These are phyloP conservation scores for Araneus ventricosus DNA, from an alignment of 1,140 invertebrate genomes.

Conservation along the genomic window DNA sequence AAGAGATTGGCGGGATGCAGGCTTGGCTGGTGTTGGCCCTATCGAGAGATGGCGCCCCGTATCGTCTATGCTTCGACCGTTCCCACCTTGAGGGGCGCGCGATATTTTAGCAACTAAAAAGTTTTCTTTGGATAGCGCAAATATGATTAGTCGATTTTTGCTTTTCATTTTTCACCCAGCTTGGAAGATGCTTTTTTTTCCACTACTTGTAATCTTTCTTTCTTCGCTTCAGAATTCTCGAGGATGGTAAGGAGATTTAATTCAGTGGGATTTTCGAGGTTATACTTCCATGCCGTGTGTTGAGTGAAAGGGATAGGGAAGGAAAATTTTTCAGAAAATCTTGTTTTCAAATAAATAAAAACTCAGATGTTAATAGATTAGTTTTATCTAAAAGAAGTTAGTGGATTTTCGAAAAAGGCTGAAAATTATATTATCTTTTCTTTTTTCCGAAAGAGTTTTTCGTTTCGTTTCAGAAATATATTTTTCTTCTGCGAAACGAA, in stretches of 20 bases:
- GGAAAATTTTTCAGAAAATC: too few species aligned
- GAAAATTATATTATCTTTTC: too few species aligned
- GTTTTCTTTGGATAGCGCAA: conserved; percentile 55
- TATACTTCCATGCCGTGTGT: background rate
- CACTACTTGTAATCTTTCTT: background rate
- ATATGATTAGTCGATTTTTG: conserved; percentile 68
- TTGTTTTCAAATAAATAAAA: too few species aligned
- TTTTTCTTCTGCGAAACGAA: too few species aligned
- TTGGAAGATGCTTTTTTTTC: background rate
- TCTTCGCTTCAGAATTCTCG: background rate
- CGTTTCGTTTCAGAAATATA: too few species aligned
- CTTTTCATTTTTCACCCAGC: conserved; percentile 37
- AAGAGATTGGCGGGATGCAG: conserved; percentile 41
- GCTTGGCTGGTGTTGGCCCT: background rate
- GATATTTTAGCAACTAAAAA: conserved; percentile 66
- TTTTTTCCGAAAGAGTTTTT: too few species aligned
- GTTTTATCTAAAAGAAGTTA: too few species aligned
- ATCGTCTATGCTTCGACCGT: conserved; percentile 54
- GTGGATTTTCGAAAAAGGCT: too few species aligned
- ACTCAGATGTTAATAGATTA: too few species aligned
- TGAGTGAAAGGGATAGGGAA: too few species aligned
- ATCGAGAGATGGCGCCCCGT: conserved; percentile 59
- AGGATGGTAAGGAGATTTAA: background rate
- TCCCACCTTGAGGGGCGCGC: conserved; percentile 53
- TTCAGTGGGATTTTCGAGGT: background rate